Evolutionary conservation across 2,797 vertebrate species (phyloP).

Genomic region (Aselliscus stoliczkanus): DNA sequence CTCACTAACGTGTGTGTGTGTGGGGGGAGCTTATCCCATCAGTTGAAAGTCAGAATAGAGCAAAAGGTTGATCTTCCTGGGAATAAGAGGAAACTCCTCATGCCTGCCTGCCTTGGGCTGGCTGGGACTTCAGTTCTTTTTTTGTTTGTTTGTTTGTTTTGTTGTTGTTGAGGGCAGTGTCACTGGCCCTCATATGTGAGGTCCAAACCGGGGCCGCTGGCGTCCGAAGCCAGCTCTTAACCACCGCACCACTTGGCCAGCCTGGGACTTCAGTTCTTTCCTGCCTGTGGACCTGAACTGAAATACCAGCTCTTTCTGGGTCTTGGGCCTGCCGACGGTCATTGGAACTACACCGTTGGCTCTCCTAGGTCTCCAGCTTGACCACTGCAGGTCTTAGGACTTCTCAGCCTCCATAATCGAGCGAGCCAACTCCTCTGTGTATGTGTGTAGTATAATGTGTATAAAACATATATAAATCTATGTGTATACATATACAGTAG

Average conservation of each 20-base stretch:
- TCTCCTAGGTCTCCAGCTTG: neutral
- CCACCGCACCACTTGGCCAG: too few relatives aligned
- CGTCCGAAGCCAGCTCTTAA: too few relatives aligned
- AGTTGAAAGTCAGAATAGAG: neutral
- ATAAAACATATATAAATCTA: neutral
- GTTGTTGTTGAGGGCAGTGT: too few relatives aligned
- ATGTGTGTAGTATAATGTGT: neutral
- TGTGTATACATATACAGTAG: neutral
- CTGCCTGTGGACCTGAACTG: neutral
- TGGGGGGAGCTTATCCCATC: neutral
- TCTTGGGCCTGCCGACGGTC: neutral
- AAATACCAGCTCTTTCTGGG: neutral
- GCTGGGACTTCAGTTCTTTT: neutral
- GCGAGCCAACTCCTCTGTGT: neutral
- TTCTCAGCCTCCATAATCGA: neutral
- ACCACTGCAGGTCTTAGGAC: neutral
- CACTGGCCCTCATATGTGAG: too few relatives aligned
- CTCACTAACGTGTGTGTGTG: rapidly evolving
- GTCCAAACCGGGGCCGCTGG: too few relatives aligned
- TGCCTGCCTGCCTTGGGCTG: neutral
- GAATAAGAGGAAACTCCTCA: neutral
- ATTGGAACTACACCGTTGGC: neutral
- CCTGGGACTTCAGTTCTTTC: neutral
- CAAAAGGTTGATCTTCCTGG: neutral
- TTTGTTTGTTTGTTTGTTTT: too few relatives aligned